Conservation (phyloP, 2,888 invertebrate genomes). For the Clivina fossor region DNA sequence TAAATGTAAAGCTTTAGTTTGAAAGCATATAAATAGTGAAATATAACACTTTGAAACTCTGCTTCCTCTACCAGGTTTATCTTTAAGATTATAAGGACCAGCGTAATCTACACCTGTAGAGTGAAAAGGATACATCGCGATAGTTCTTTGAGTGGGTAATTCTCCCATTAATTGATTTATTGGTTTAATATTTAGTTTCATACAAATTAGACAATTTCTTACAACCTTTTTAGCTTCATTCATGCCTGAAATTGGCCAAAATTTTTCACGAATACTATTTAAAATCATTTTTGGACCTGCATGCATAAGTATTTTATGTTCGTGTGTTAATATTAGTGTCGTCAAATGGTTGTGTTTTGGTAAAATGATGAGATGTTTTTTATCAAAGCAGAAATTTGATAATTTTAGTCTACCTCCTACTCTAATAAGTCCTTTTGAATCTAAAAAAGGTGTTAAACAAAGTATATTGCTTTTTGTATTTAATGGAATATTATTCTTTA, state of each 20-base stretch:
- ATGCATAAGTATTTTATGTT: not conserved
- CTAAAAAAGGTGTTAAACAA: not conserved
- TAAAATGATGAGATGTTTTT: not conserved
- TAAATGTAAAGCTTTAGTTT: conserved; percentile 39
- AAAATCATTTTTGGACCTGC: not conserved
- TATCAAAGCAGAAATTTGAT: not conserved
- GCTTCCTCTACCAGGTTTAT: conserved; percentile 33
- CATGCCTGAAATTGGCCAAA: no score
- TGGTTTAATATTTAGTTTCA: not conserved
- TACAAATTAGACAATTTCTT: not conserved
- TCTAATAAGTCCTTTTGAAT: not conserved
- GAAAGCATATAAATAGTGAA: conserved; percentile 41
- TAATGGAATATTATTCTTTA: not conserved
- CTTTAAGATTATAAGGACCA: conserved; percentile 32
- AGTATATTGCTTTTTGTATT: conserved; percentile 1
- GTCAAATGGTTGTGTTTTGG: not conserved
- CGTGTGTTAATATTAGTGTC: not conserved
- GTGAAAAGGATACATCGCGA: not conserved
- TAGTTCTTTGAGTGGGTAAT: not conserved
- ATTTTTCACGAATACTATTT: no score
- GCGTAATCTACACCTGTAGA: not conserved
- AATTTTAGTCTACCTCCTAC: not conserved
- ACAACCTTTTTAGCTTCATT: no score
- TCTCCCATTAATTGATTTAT: not conserved
- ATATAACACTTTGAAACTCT: conserved; percentile 41